phyloP scores from a whole-genome alignment of 2,888 invertebrate genomes.

The Tipula confusa region DNA sequence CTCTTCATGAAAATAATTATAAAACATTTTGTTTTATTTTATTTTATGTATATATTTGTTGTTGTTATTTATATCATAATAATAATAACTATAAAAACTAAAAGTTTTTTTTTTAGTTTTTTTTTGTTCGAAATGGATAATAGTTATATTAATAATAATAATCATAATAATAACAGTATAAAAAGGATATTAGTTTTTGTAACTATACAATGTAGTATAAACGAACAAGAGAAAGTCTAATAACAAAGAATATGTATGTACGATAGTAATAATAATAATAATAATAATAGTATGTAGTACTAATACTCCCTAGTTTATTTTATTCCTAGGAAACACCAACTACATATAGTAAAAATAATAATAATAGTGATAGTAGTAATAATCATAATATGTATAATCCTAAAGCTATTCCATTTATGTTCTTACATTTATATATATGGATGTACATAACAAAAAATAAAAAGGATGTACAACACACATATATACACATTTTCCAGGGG shows the following conservation, averaged over 20 bases:
- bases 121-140: constrained; percentile 21
- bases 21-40: background rate
- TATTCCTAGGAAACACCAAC: background rate
- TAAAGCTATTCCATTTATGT: background rate
- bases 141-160: background rate
- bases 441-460: background rate
- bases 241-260: background rate
- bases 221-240: background rate
- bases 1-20: background rate
- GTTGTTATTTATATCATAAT: background rate
- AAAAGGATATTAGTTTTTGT: constrained; percentile 25
- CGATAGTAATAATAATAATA: background rate
- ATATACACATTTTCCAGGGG: background rate
- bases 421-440: background rate
- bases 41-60: background rate
- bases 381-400: constrained; percentile 17
- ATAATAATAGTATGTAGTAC: background rate
- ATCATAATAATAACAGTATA: constrained; percentile 25
- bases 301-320: background rate
- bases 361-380: background rate
- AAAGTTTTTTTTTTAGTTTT: background rate
- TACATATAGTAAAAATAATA: background rate
- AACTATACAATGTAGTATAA: background rate
- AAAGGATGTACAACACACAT: background rate
- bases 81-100: background rate